Base-by-base conservation (phyloP, 2,797 vertebrate species). In the Eulemur rubriventer region DNA sequence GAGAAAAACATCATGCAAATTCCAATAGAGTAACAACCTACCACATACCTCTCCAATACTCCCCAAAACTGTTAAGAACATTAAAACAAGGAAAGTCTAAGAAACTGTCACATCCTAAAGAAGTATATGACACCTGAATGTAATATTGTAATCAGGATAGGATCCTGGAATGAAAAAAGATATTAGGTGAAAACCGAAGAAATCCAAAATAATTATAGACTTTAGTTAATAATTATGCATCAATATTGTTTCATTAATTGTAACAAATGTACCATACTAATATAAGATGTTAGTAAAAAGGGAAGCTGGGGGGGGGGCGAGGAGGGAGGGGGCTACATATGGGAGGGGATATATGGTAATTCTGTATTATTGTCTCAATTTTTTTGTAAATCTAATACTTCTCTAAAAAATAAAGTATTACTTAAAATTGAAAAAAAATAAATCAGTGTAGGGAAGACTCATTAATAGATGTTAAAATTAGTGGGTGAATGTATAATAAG, bases 351-450 rank as follows among this genome's bases (percentile, higher is more conserved):
- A 59, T 75, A 80, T 38, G 24, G 7, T 10, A 69, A 67, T 46
- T 75, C 52, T 63, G 4, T 50, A 72, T 48, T 88, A 57, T 59
- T 1, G 16, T 73, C 41, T 81, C 65, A 63, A 30, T 16, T 46
- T 55, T 70, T 95, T 89, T 28, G 18, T 67, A 88, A 93, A 87
- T 96, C 20, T 67, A 57, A 65, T 93, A 69, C 12, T 38, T 14
- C 14, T 92, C 1, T 78, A 61, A 93, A 87, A 82, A 91, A 38
- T 81, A 33, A 79, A 81, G 14, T 38, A 69, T 69, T 76, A 76
- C 82, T 84, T 91, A 35, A 87, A 82, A 41, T 41, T 17, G 17
- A 61, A 61, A 78, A 17, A 18, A 57, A 26, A 57, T 26, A 57
- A 20, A 48, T 65, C 33, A 41, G n/a, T 63, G 6, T 33, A 75